Evolutionary conservation across 2,888 invertebrate species (phyloP).

Genomic region (Timandra comae): DNA sequence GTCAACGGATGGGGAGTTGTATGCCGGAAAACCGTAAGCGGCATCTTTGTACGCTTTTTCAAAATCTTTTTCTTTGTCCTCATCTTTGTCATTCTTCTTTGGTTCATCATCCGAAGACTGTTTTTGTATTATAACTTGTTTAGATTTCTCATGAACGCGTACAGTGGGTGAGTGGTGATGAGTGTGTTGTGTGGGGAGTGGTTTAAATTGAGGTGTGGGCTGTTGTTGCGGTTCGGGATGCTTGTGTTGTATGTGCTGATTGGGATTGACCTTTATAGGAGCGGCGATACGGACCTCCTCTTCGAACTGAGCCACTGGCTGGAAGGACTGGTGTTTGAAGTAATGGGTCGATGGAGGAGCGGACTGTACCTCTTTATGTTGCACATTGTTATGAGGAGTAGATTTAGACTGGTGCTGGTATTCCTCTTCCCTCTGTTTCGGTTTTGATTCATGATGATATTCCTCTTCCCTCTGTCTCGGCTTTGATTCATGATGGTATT

Average conservation of each 20-base stretch:
- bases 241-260: constrained; percentile 36
- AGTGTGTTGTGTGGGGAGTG: constrained; percentile 16
- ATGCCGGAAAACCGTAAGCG: constrained; percentile 62
- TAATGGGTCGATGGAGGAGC: constrained; percentile 3
- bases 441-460: constrained; percentile 13
- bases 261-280: constrained; percentile 46
- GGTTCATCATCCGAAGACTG: constrained; percentile 52
- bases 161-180: constrained; percentile 27
- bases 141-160: constrained; percentile 50
- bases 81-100: constrained; percentile 48
- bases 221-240: constrained; percentile 21
- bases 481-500: constrained; percentile 5
- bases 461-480: constrained; percentile 3
- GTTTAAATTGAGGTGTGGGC: constrained; percentile 5
- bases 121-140: constrained; percentile 45
- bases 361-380: constrained; percentile 10
- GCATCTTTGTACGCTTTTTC: constrained; percentile 64
- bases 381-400: constrained; percentile 5
- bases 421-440: constrained; percentile 25
- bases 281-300: constrained; percentile 45
- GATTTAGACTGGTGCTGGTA: constrained; percentile 15
- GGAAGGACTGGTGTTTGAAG: constrained; percentile 22
- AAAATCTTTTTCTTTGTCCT: constrained; percentile 64
- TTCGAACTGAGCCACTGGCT: constrained; percentile 46
- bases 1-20: constrained; percentile 36